These are phyloP conservation scores for Melanotaenia maccullochi DNA, from an alignment of 2,797 vertebrate species.

Conservation along the genomic window DNA sequence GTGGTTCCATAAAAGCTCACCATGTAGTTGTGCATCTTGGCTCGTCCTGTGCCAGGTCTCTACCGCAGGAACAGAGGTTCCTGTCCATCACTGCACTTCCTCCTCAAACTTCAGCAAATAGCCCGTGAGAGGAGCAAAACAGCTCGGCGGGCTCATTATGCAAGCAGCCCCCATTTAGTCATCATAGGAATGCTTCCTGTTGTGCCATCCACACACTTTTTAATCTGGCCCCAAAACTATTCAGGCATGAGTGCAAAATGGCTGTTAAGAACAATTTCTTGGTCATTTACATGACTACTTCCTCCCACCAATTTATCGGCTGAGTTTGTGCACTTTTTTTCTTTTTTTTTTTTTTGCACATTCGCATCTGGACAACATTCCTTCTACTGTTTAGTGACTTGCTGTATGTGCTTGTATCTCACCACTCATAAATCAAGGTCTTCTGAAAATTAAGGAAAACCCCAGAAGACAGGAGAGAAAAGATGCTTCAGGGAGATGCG, in stretches of 20 bases:
- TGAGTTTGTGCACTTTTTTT: slow-evolving; percentile 53
- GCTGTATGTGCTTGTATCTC: slow-evolving; percentile 58
- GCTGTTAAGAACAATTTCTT: slow-evolving; percentile 81
- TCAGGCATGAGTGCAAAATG: slow-evolving; percentile 74
- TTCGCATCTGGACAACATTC: slow-evolving; percentile 82
- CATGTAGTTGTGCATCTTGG: slow-evolving; percentile 59
- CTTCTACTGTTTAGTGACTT: slow-evolving; percentile 32
- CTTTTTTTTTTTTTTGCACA: slow-evolving; percentile 29
- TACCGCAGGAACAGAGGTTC: slow-evolving; percentile 52
- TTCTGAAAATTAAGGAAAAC: slow-evolving; percentile 39
- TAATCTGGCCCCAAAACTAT: slow-evolving; percentile 73
- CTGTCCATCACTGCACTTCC: slow-evolving; percentile 74
- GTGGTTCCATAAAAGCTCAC: slow-evolving; percentile 78
- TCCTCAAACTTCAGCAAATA: slow-evolving; percentile 72
- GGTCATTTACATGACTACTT: slow-evolving; percentile 86
- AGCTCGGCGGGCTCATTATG: slow-evolving; percentile 75
- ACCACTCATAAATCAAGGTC: slow-evolving; percentile 62
- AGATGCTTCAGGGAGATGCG: slow-evolving; percentile 34
- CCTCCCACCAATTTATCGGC: slow-evolving; percentile 79
- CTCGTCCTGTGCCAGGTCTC: slow-evolving; percentile 60
- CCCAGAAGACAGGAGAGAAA: slow-evolving; percentile 12
- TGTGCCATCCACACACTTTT: slow-evolving; percentile 75
- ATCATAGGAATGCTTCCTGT: slow-evolving; percentile 83
- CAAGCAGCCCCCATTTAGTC: slow-evolving; percentile 78
- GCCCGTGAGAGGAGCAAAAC: slow-evolving; percentile 48